Evolutionary conservation across 2,113 vertebrate genomes (phyloP).

Genomic region (Nannospalax galili): DNA sequence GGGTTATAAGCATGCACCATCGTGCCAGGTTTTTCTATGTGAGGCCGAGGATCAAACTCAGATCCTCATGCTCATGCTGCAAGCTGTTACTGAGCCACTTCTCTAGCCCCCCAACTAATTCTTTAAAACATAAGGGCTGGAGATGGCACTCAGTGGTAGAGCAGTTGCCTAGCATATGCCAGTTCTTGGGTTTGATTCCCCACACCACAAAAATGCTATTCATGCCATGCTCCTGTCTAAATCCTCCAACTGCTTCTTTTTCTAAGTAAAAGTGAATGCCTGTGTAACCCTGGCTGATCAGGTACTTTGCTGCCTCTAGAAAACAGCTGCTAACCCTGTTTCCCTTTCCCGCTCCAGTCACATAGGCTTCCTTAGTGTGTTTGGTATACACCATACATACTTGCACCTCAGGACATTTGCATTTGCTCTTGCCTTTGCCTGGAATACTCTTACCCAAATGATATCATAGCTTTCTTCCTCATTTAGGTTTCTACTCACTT

Average conservation of each 20-base stretch:
- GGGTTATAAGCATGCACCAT: background rate
- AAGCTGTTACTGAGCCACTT: background rate
- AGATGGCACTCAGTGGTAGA: background rate
- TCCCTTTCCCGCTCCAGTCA: background rate
- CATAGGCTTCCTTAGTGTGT: background rate
- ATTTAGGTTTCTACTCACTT: background rate
- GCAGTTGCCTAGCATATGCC: background rate
- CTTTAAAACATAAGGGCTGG: background rate
- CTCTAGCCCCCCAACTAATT: background rate
- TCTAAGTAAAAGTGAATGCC: conserved; percentile 2
- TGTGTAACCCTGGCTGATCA: background rate
- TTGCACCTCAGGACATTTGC: background rate
- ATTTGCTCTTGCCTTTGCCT: background rate
- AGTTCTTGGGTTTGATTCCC: background rate
- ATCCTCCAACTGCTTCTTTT: background rate
- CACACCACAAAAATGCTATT: background rate
- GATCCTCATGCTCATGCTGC: background rate
- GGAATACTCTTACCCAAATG: background rate
- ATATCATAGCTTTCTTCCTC: background rate
- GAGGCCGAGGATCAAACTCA: background rate
- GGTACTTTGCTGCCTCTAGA: background rate
- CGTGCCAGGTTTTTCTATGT: background rate
- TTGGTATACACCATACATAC: background rate
- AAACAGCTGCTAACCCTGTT: background rate
- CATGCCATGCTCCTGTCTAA: background rate